Evolutionary conservation across 2,888 invertebrate species (phyloP), one percentile per base, ranked within the genome.

Genomic region (Rotaria macrura): DNA sequence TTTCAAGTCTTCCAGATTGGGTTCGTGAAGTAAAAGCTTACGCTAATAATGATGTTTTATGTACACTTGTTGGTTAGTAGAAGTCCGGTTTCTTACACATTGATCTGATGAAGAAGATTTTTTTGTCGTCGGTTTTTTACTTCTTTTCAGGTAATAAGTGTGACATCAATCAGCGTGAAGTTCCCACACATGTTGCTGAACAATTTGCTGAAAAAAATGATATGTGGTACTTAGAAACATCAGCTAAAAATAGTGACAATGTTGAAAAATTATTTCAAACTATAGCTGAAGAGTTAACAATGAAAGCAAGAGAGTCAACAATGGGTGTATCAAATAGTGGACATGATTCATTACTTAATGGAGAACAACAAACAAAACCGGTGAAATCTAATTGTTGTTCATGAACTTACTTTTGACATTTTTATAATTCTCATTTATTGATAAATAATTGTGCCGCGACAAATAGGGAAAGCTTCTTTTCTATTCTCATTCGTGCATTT

Each of bases 1-100:
- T 97, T 90, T 97, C 98, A 91, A 96, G 96, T 90, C 92, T 98
- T 88, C 96, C 96, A 0, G 96, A 97, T 90, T 98, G 97, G 97
- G 92, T 98, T 85, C 92, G 96, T 87, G 97, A 98, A 93, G 97
- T 98, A 88, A 96, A 97, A 90, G 96, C 96, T 91, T 97, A 97
- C 92, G 97, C 97, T 85, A 96, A 95, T 91, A 94, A 94, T 90
- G 96, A 96, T 92, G 96, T 96, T 87, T 92, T 97, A 87, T 94
- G 95, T 92, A 95, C 96, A 92, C 93, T 97, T 92, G 96, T 97
- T 89, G 97, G 96, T 94, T 89, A 92, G 94, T 92, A 84, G 17
- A 17, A 49, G 17, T 49, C 17, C 12, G 17, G 47, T 84, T n/a
- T 34, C 6, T 5, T n/a, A 10, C 72, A 25, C 14, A 34, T 17